phyloP scores from a whole-genome alignment of 2,888 invertebrate genomes.

The Eumacrocentrus americanus region DNA sequence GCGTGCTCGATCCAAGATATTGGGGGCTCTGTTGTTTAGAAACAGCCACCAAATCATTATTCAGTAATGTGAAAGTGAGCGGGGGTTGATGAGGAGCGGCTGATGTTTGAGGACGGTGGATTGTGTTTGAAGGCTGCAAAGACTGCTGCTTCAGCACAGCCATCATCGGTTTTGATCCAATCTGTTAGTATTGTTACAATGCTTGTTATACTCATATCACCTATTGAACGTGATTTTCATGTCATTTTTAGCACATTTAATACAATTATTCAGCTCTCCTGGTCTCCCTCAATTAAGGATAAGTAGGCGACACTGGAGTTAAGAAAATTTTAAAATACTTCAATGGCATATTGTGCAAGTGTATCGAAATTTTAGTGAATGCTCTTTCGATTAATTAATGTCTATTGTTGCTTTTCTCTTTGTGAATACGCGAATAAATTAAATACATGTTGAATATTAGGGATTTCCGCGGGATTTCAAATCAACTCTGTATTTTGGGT shows the following conservation, averaged over 20 bases:
- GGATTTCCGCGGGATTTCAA: too few species aligned
- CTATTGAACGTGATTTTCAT: background rate
- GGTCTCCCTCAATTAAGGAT: too few species aligned
- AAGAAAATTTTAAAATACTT: too few species aligned
- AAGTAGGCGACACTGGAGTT: too few species aligned
- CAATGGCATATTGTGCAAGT: too few species aligned
- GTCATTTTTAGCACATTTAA: background rate
- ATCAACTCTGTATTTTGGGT: too few species aligned
- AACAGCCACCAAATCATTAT: slow-evolving; percentile 58
- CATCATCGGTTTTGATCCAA: slow-evolving; percentile 59
- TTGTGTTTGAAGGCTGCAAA: slow-evolving; percentile 54
- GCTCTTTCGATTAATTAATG: too few species aligned
- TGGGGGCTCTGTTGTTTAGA: slow-evolving; percentile 56
- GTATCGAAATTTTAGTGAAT: too few species aligned
- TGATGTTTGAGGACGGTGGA: slow-evolving; percentile 53
- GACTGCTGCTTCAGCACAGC: slow-evolving; percentile 58
- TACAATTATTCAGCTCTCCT: background rate
- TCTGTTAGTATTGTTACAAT: slow-evolving; percentile 53
- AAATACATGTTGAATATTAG: too few species aligned
- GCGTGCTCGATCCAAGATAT: slow-evolving; percentile 49
- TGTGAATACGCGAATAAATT: too few species aligned
- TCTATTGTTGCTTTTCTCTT: too few species aligned
- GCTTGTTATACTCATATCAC: slow-evolving; percentile 3
- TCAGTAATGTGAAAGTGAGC: slow-evolving; percentile 55
- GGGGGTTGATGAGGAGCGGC: slow-evolving; percentile 53